Conservation (phyloP, 2,113 vertebrate genomes). For the Hemiprocne comata region DNA sequence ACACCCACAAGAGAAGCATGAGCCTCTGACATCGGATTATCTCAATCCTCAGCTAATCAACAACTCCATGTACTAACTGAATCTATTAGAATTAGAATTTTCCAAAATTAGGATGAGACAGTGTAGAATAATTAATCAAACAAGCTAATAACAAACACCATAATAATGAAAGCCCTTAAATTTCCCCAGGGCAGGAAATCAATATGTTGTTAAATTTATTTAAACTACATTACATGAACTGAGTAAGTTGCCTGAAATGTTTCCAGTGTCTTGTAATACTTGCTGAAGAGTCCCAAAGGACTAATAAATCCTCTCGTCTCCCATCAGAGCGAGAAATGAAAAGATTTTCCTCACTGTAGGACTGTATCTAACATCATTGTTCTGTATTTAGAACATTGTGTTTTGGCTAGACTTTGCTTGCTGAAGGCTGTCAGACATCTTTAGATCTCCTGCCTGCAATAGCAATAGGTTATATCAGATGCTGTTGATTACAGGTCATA, state of each 20-base stretch:
- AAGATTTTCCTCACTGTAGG: constrained; percentile 3
- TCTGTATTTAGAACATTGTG: constrained; percentile 31
- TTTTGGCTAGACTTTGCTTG: not conserved
- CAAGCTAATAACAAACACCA: not conserved
- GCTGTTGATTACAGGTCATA: constrained; percentile 40
- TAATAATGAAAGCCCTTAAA: not conserved
- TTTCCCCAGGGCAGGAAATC: not conserved
- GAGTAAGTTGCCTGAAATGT: not conserved
- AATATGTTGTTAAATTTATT: not conserved
- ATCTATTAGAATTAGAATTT: not conserved
- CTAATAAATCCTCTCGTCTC: not conserved
- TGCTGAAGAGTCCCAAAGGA: constrained; percentile 4
- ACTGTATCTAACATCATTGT: constrained; percentile 5
- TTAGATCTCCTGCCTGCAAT: not conserved
- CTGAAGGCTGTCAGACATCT: constrained; percentile 12
- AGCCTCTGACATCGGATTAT: not conserved
- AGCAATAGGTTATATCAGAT: constrained; percentile 12
- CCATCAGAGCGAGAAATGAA: not conserved
- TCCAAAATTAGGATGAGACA: not conserved
- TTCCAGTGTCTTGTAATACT: constrained; percentile 1
- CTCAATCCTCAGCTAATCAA: not conserved
- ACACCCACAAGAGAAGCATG: not conserved
- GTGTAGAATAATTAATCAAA: not conserved
- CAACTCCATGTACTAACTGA: not conserved
- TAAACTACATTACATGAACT: not conserved